These are phyloP conservation scores for Hirudo medicinalis DNA, from an alignment of 1,140 invertebrate genomes.

Conservation along the genomic window DNA sequence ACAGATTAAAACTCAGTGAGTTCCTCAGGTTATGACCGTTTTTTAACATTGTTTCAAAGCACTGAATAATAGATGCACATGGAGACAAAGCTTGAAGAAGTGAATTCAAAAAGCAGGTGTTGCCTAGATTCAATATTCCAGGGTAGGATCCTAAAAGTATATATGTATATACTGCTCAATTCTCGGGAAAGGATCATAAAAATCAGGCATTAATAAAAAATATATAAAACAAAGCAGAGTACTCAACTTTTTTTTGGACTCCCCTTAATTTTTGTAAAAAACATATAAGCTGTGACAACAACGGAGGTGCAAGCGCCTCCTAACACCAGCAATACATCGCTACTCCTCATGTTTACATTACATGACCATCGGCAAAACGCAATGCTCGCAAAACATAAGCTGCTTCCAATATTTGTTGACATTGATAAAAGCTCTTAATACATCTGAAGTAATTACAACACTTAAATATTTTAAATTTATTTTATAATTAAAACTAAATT, in stretches of 20 bases:
- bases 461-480: too few relatives aligned
- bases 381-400: too few relatives aligned
- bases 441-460: too few relatives aligned
- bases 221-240: too few relatives aligned
- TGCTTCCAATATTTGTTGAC: too few relatives aligned
- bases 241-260: background rate
- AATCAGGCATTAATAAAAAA: too few relatives aligned
- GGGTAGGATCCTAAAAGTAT: slow-evolving; percentile 43
- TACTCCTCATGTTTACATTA: too few relatives aligned
- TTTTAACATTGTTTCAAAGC: slow-evolving; percentile 48
- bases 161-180: too few relatives aligned
- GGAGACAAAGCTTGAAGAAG: slow-evolving; percentile 85
- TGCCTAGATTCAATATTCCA: slow-evolving; percentile 84
- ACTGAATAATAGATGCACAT: slow-evolving; percentile 59
- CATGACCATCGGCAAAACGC: too few relatives aligned
- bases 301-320: background rate
- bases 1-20: background rate
- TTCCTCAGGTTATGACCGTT: background rate
- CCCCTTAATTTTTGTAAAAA: background rate
- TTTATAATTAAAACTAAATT: too few relatives aligned
- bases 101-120: slow-evolving; percentile 95
- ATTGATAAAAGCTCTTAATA: too few relatives aligned
- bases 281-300: background rate
- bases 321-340: background rate
- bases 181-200: too few relatives aligned